Conservation (phyloP, 2,113 vertebrate genomes). For the Petromus typicus region DNA sequence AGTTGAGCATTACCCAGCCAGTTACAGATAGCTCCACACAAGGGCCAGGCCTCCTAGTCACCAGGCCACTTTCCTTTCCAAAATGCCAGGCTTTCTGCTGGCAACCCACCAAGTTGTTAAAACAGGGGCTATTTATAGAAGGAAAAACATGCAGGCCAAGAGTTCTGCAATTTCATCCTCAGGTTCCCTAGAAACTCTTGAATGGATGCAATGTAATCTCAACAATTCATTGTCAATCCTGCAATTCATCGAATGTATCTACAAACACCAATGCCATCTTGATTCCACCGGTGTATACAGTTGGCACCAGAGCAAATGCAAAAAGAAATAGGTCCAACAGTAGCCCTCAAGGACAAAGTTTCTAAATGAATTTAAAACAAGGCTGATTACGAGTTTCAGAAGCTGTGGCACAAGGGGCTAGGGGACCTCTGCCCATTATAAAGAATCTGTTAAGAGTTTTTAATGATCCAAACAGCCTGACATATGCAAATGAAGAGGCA, state of each 20-base stretch:
- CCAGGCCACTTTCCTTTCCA: slow-evolving; percentile 18
- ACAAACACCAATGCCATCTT: background rate
- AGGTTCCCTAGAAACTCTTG: slow-evolving; percentile 43
- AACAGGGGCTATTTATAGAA: slow-evolving; percentile 54
- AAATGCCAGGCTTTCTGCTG: background rate
- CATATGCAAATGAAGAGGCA: background rate
- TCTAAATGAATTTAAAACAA: background rate
- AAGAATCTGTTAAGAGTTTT: background rate
- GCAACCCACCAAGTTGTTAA: slow-evolving; percentile 31
- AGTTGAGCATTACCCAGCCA: background rate
- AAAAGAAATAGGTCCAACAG: background rate
- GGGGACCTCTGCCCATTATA: background rate
- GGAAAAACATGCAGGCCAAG: slow-evolving; percentile 34
- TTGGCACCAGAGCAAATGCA: background rate
- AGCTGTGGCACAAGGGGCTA: background rate
- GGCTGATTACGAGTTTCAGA: background rate
- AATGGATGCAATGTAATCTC: slow-evolving; percentile 31
- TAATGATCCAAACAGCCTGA: background rate
- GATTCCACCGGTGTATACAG: background rate
- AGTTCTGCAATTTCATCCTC: slow-evolving; percentile 49
- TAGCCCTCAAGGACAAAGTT: background rate
- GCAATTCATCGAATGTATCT: background rate
- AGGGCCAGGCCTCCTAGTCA: background rate
- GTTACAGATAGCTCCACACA: background rate
- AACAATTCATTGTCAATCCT: background rate